Conservation (phyloP, 2,113 vertebrate species). For the Penelope pileata region DNA sequence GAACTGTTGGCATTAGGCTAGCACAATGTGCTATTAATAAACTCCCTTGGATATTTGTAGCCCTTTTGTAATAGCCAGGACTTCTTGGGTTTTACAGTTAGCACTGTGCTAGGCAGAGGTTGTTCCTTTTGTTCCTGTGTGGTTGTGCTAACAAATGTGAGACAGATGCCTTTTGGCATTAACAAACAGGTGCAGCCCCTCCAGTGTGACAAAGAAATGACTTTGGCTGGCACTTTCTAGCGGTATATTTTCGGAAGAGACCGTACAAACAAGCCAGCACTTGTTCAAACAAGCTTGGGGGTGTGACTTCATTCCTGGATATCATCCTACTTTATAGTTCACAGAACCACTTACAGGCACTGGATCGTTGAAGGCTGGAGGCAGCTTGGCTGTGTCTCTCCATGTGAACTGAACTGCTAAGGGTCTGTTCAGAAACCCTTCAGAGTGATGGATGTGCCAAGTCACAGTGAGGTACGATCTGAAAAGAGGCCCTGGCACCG, state of each 20-base stretch:
- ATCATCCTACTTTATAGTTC: background rate
- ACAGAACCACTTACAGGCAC: background rate
- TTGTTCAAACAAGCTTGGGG: background rate
- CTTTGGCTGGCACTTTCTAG: background rate
- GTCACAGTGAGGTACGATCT: background rate
- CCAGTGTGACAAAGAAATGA: background rate
- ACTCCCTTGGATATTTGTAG: background rate
- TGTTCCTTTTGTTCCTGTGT: background rate
- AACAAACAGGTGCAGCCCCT: slow-evolving; percentile 12
- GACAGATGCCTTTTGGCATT: background rate
- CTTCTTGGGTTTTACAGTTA: background rate
- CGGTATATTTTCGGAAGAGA: background rate
- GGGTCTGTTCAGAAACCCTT: background rate
- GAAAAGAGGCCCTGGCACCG: background rate
- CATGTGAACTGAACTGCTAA: background rate
- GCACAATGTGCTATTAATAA: background rate
- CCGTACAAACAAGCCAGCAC: background rate
- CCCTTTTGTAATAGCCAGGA: background rate
- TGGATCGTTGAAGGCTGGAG: background rate
- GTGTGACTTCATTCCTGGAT: background rate
- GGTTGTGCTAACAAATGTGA: background rate
- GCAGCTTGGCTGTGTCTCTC: background rate
- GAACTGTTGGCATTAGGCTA: background rate
- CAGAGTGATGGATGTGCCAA: background rate
- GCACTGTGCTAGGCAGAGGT: background rate